phyloP scores from a whole-genome alignment of 2,797 vertebrate genomes.

The Lutra lutra region DNA sequence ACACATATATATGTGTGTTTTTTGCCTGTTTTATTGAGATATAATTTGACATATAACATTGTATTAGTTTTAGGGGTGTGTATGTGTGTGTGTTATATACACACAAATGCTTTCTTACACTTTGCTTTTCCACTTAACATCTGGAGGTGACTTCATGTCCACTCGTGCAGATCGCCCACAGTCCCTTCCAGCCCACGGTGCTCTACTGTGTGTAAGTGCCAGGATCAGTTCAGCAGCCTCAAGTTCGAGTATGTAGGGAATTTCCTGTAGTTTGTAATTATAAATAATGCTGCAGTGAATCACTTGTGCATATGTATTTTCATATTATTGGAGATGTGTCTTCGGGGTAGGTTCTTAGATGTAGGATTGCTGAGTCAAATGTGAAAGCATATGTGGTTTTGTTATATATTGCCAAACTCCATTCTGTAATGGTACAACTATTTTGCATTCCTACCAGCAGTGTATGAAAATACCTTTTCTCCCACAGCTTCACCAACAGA shows the following conservation, averaged over 20 bases:
- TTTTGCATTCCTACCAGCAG: background rate
- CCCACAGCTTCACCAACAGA: background rate
- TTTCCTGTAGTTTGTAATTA: background rate
- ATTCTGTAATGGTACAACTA: background rate
- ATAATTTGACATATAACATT: background rate
- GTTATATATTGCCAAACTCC: background rate
- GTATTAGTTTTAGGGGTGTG: background rate
- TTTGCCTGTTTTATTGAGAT: background rate
- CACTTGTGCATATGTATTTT: background rate
- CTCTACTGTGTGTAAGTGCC: background rate
- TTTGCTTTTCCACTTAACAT: background rate
- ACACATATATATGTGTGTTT: background rate
- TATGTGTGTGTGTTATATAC: background rate
- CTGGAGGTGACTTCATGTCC: background rate
- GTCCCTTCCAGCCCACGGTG: background rate
- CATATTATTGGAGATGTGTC: background rate
- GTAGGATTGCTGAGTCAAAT: background rate
- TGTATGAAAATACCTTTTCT: conserved; percentile 1
- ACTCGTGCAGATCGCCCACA: background rate
- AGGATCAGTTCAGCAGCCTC: background rate
- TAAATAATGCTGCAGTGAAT: background rate
- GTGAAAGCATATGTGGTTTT: background rate
- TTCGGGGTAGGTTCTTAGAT: background rate
- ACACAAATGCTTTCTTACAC: background rate
- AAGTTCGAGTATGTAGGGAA: background rate